Evolutionary conservation across 2,888 invertebrate genomes (phyloP), one percentile per base, ranked within the genome.

Genomic region (Notocelia uddmanniana): DNA sequence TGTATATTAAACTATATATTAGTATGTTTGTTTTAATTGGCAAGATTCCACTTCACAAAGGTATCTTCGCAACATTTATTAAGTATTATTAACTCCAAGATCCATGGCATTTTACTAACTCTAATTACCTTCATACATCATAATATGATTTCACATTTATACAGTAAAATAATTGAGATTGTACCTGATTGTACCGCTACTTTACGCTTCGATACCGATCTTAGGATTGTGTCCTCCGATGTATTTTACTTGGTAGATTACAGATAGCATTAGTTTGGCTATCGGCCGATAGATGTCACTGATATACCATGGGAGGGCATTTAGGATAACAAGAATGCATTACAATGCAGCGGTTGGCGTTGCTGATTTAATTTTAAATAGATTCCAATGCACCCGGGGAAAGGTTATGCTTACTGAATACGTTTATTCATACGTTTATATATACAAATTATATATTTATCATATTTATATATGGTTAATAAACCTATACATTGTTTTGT

Each of bases 201-300:
- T 58, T 59, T 23, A 57, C 19, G 64, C 64, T 52, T 58, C 52
- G 64, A 70, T 70, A 52, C 41, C 26, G 11, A 70, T 59, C 70
- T 58, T 52, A 8, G 13, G 34, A 31, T 63, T 34, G 21, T 54
- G 34, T 41, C 57, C 57, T 37, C 18, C 21, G 8, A 9, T 58
- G 18, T 69, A 60, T 60, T 63, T 54, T 50, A 52, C 37, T 68
- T 31, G 18, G 6, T 18, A 41, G 48, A 57, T 57, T 34, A 9
- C 8, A 57, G 58, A 58, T 64, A 26, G 15, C n/a, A 37, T 15
- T 63, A 37, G 63, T 50, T 50, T 5, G 2, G 11, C 37, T 26
- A 57, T 64, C 18, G 34, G 57, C 18, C 37, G 23, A 50, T 64
- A 70, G 69, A 26, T 64, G 57, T 50, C 63, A 37, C 57, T 58